Evolutionary conservation across 2,888 invertebrate species (phyloP).

Genomic region (Leucoma salicis): DNA sequence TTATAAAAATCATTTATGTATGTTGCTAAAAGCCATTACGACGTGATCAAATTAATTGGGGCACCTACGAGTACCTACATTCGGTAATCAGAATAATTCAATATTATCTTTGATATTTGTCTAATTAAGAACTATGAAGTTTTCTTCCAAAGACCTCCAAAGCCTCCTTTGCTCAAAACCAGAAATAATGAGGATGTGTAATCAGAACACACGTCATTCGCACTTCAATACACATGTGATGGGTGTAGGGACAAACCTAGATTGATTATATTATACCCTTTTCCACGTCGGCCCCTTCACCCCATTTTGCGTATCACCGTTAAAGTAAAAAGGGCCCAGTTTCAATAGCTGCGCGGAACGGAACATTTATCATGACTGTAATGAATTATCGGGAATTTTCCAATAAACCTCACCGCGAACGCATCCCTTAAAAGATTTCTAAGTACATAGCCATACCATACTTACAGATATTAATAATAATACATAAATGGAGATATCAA

Average conservation of each 20-base stretch:
- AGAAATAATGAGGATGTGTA: slow-evolving; percentile 27
- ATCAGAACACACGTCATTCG: slow-evolving; percentile 42
- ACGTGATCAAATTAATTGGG: too few species aligned
- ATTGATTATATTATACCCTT: slow-evolving; percentile 78
- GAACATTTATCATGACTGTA: slow-evolving; percentile 78
- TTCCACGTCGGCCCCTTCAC: slow-evolving; percentile 62
- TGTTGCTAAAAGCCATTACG: too few species aligned
- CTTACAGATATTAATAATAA: too few species aligned
- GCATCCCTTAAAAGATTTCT: too few species aligned
- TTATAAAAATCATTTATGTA: too few species aligned
- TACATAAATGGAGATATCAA: too few species aligned
- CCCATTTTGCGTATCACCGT: slow-evolving; percentile 80
- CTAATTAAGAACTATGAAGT: slow-evolving; percentile 4
- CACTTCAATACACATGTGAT: slow-evolving; percentile 55
- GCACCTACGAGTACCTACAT: too few species aligned
- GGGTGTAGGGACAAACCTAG: slow-evolving; percentile 58
- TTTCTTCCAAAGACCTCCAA: slow-evolving; percentile 13
- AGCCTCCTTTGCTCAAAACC: slow-evolving; percentile 7
- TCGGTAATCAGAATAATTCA: too few species aligned
- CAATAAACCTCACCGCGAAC: slow-evolving; percentile 55
- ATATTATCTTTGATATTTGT: not conserved
- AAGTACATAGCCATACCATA: too few species aligned
- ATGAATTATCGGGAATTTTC: slow-evolving; percentile 76
- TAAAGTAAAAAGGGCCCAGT: slow-evolving; percentile 72
- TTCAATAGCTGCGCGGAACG: slow-evolving; percentile 67